Conservation (phyloP, 2,797 vertebrate genomes). For the Psittacula echo region DNA sequence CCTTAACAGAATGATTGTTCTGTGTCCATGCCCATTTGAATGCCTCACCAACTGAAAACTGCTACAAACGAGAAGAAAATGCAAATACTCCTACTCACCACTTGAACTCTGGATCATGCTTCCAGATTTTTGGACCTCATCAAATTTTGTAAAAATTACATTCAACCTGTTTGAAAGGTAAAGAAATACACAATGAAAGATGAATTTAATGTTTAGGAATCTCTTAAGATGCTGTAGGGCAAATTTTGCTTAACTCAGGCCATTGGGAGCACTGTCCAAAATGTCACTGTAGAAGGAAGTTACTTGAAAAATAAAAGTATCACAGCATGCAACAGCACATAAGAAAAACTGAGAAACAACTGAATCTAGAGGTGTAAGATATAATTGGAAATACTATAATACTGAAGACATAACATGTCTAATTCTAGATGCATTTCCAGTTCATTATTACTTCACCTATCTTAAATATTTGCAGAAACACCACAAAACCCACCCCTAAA, state of each 20-base stretch:
- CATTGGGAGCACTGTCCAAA: not conserved
- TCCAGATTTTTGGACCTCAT: slow-evolving; percentile 98
- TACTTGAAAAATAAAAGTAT: not conserved
- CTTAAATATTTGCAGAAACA: not conserved
- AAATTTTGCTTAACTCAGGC: not conserved
- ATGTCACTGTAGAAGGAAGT: not conserved
- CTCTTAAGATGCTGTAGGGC: not conserved
- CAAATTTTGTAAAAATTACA: slow-evolving; percentile 98
- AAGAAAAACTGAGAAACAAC: not conserved
- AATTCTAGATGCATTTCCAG: not conserved
- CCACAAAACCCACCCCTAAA: not conserved
- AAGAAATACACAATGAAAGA: not conserved
- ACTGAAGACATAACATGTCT: not conserved
- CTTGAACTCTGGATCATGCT: slow-evolving; percentile 91
- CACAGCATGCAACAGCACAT: not conserved
- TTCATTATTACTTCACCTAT: not conserved
- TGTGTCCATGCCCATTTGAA: not conserved
- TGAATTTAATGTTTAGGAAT: not conserved
- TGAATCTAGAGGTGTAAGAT: not conserved
- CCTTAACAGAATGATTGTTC: not conserved
- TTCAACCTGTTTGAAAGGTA: slow-evolving; percentile 86
- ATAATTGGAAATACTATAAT: not conserved
- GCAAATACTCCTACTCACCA: slow-evolving; percentile 81
- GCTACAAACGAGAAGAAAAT: not conserved
- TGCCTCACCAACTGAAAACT: not conserved